phyloP scores from a whole-genome alignment of 2,888 invertebrate species.

The Ellobium chinense region DNA sequence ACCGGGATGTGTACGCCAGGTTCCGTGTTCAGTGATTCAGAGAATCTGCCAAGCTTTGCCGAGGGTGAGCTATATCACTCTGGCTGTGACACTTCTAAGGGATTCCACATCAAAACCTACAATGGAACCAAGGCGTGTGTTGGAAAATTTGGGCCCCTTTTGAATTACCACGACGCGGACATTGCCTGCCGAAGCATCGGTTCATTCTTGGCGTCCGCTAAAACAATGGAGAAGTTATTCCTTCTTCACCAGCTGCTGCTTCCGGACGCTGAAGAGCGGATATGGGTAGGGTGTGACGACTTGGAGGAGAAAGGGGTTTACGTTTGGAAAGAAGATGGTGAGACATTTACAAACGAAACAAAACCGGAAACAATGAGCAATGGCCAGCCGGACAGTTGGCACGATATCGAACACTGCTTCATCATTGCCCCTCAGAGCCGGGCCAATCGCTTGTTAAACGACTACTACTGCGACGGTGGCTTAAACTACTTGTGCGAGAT shows the following conservation, averaged over 20 bases:
- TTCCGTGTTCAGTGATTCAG: no score
- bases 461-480: no score
- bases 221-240: not conserved
- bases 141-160: no score
- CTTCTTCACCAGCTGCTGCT: not conserved
- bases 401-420: no score
- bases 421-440: no score
- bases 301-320: not conserved
- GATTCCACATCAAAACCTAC: not conserved
- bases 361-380: no score
- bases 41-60: not conserved
- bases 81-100: not conserved
- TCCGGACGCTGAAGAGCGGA: not conserved
- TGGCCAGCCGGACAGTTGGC: no score
- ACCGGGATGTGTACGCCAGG: not conserved
- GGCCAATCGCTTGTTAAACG: no score
- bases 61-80: not conserved
- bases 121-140: not conserved
- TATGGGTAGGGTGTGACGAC: not conserved
- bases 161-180: not conserved
- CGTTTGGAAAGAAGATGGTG: slow-evolving; percentile 1
- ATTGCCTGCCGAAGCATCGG: not conserved
- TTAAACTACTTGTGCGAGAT: no score
- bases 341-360: no score
- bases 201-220: not conserved